Evolutionary conservation across 2,888 invertebrate genomes (phyloP), one percentile per base, ranked within the genome.

Genomic region (Metellina segmentata): DNA sequence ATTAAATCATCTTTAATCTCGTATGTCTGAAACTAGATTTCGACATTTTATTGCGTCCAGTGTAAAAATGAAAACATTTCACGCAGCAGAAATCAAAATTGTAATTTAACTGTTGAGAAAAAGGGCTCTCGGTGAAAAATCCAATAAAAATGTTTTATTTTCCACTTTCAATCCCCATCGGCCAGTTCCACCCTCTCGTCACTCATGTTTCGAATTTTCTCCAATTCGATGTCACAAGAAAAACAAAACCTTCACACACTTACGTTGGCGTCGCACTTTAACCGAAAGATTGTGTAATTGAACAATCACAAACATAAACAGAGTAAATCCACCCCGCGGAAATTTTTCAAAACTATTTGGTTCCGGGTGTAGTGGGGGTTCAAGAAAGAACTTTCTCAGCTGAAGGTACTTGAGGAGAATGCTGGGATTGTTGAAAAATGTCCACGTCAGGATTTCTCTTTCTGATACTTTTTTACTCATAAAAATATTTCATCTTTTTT

Each of bases 261-360:
- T 61, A 0, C 16, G 61, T 16, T 61, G 61, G 11, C 16, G 61
- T 11, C 11, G 61, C 61, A 61, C 61, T 61, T 61, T 61, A 16
- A 61, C 61, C 16, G 61, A 34, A 4, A 34, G 34, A 34, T 34
- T 61, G 61, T 61, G 61, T 61, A 61, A 61, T 61, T 61, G 61
- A 61, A 61, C 61, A 61, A 61, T 61, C 61, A 61, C 61, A 61
- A 61, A 61, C 61, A 61, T 61, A 61, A 61, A 61, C 61, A 61
- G 9, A 11, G 61, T 61, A 61, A 61, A 61, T 7, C 61, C 61
- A 6, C 4, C 34, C 34, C 34, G 4, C 34, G 1, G 34, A 34
- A 34, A 9, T 61, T 61, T 61, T 61, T 61, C 61, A 34, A 34
- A 34, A 34, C 1, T 61, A 16, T 61, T 61, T 5, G 61, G 8